Conservation (phyloP, 2,113 vertebrate genomes). For the Chloropsis hardwickii region DNA sequence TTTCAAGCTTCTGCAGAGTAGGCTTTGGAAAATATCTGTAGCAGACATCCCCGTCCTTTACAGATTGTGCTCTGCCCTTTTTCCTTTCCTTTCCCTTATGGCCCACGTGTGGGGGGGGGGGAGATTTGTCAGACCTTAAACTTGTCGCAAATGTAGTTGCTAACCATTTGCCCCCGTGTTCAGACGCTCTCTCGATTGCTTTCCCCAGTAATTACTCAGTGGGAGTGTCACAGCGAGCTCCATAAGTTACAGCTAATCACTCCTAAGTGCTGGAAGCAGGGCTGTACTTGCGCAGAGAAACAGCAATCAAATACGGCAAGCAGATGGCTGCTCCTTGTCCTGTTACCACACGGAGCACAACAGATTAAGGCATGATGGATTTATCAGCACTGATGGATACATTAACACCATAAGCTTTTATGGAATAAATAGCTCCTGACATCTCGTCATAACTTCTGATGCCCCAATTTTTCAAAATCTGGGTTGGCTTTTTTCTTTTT, state of each 20-base stretch:
- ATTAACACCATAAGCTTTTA: slow-evolving; percentile 53
- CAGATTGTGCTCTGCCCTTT: neutral
- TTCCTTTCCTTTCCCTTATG: neutral
- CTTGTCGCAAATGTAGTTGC: slow-evolving; percentile 26
- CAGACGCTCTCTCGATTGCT: slow-evolving; percentile 17
- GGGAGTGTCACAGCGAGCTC: slow-evolving; percentile 27
- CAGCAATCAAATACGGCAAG: slow-evolving; percentile 65
- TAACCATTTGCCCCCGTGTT: slow-evolving; percentile 40
- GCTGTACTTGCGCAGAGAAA: slow-evolving; percentile 56
- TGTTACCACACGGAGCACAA: slow-evolving; percentile 53
- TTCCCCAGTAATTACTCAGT: slow-evolving; percentile 59
- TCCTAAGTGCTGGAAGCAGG: slow-evolving; percentile 63
- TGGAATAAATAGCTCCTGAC: slow-evolving; percentile 53
- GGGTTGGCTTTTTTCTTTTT: neutral
- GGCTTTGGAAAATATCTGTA: neutral
- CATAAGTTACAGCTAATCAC: slow-evolving; percentile 64
- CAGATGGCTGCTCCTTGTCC: slow-evolving; percentile 68
- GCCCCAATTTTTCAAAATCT: neutral
- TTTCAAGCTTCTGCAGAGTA: slow-evolving; percentile 5
- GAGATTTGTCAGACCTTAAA: slow-evolving; percentile 39
- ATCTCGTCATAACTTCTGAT: slow-evolving; percentile 37
- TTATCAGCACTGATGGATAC: slow-evolving; percentile 57
- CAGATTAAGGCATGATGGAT: slow-evolving; percentile 59
- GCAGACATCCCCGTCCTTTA: neutral
- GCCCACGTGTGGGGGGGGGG: neutral